phyloP scores from a whole-genome alignment of 2,888 invertebrate genomes.

The Hypsopygia costalis region DNA sequence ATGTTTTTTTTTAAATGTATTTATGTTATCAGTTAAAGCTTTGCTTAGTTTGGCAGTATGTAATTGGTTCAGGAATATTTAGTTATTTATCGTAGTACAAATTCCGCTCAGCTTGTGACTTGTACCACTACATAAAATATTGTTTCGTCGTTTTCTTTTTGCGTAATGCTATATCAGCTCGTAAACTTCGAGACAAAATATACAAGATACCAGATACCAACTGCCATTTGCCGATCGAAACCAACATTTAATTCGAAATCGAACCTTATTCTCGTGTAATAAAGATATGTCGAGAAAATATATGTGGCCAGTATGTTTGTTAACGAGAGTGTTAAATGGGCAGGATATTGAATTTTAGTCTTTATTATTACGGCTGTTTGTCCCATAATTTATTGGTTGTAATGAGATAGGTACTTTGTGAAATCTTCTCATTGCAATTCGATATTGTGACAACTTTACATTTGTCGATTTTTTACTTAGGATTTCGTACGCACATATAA shows the following conservation, averaged over 20 bases:
- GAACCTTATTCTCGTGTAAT: conserved; percentile 15
- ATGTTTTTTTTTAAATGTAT: no score
- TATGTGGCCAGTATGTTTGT: conserved; percentile 13
- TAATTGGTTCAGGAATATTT: no score
- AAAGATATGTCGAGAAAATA: conserved; percentile 1
- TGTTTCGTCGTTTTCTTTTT: conserved; percentile 39
- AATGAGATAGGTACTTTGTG: conserved; percentile 48
- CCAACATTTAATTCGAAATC: conserved; percentile 11
- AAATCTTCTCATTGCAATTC: conserved; percentile 5
- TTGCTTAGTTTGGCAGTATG: no score
- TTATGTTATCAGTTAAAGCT: no score
- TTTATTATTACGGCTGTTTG: conserved; percentile 44
- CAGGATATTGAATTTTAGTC: conserved; percentile 53
- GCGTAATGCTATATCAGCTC: conserved; percentile 53
- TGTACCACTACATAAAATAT: conserved; percentile 33
- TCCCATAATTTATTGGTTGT: conserved; percentile 47
- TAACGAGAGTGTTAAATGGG: conserved; percentile 44
- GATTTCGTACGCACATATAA: no score
- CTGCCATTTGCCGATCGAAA: conserved; percentile 11
- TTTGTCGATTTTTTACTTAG: background rate
- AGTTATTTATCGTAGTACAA: no score
- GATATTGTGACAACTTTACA: conserved; percentile 7
- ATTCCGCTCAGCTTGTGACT: conserved; percentile 11
- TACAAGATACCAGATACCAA: conserved; percentile 32
- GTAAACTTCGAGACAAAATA: conserved; percentile 60